Evolutionary conservation across 35 echinoderm and acorn worm species (phyloP), one percentile per base, ranked within the genome.

Genomic region (Anneissia japonica): DNA sequence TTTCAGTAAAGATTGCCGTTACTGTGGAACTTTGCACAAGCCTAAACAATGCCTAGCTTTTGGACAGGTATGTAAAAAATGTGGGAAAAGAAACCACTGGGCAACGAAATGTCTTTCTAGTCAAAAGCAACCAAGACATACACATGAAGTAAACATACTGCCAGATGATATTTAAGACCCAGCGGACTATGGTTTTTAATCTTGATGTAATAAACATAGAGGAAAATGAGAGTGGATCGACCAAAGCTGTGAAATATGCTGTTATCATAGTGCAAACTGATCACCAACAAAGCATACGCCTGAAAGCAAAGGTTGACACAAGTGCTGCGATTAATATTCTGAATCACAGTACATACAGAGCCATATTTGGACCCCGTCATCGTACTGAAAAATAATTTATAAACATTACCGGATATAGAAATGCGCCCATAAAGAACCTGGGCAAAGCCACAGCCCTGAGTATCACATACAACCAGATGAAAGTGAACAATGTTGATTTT

Each of bases 301-400:
- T 79, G 29, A 79, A 79, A 79, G 36, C 76, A 37, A 79, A 79
- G 46, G 85, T 87, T 51, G 39, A 87, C 40, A 87, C 85, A 32
- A 76, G 86, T 14, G 85, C 75, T 36, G 31, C 34, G 46, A 77
- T 38, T 13, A 87, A 87, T 45, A 87, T 79, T 9, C 46, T 87
- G 0, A 80, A 87, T 46, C 46, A 80, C 51, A 79, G 13, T 34
- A 87, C 85, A 4, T 79, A 87, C 36, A 78, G 74, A 39, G 39
- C 84, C 37, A 35, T 86, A 38, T 77, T 86, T 45, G 84, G 84
- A 19, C 84, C 72, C 6, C 3, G 75, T 36, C 73, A 86, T 77
- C 35, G 31, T n/a, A 72, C 39, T 29, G 6, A 86, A 21, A 72
- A 72, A 32, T 87, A 75, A 41, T 80, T 76, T 45, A 41, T 46